Evolutionary conservation across 1,140 invertebrate genomes (phyloP), one percentile per base, ranked within the genome.

Genomic region (Helicoverpa armigera): DNA sequence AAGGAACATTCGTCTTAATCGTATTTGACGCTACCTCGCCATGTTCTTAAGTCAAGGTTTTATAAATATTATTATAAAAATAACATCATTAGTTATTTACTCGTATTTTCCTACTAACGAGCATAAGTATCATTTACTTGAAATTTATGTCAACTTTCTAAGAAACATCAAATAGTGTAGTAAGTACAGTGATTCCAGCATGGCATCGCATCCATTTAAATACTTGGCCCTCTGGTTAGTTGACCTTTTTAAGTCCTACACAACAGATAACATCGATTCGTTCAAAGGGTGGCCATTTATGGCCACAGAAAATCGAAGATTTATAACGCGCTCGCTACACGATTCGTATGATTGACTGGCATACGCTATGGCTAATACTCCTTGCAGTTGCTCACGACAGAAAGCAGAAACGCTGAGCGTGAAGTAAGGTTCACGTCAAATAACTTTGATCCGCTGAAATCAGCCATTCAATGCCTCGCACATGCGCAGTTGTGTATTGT

Each of bases 31-130:
- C n/a, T 4, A 18, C 16, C 43, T 50, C 63, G 43, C n/a, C 63
- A 12, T 12, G 50, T 69, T 69, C 35, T 67, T 69, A 69, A 50
- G 65, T 69, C 43, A 69, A 18, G 2, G 61, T 65, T 69, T 69
- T 5, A 69, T 67, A 51, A 69, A 69, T 23, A 69, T 69, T 16
- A 69, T 69, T 69, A 69, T 50, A 69, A 69, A 69, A 69, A 69
- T 69, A 69, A 69, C 43, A 69, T 18, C n/a, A 69, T 43, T 69
- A 50, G 65, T 69, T 12, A 13, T 23, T 12, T 67, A 67, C n/a
- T 16, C 31, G 16, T 69, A 9, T 18, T 69, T 16, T 69, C 18
- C 14, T 48, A 18, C 65, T n/a, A 69, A 69, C 65, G 50, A 69
- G 65, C 50, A 50, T 69, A 69, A 69, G 65, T 69, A 69, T 16